Evolutionary conservation across 2,888 invertebrate species (phyloP).

Genomic region (Chymomyza amoena): DNA sequence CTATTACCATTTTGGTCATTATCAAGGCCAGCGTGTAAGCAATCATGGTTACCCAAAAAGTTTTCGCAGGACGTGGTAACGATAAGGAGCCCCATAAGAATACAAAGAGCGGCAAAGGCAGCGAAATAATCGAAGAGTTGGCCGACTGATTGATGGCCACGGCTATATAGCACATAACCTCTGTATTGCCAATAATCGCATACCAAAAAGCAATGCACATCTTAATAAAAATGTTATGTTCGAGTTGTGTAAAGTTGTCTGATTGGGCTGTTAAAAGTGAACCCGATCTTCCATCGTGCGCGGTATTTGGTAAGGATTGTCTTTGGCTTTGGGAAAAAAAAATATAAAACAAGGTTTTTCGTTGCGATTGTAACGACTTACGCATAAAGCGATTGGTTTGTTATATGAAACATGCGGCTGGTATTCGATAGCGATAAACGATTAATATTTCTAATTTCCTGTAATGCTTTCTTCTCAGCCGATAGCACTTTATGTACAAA

Average conservation of each 20-base stretch:
- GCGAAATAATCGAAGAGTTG: conserved; percentile 92
- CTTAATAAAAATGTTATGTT: conserved; percentile 67
- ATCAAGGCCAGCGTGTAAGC: conserved; percentile 98
- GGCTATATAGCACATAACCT: conserved; percentile 94
- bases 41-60: conserved; percentile 98
- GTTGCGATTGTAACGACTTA: conserved; percentile 28
- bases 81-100: conserved; percentile 98
- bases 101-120: conserved; percentile 95
- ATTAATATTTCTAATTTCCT: conserved; percentile 81
- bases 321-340: background rate
- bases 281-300: background rate
- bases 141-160: conserved; percentile 94
- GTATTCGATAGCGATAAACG: conserved; percentile 56
- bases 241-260: conserved; percentile 78
- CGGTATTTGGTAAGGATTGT: background rate
- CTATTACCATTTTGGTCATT: conserved; percentile 84
- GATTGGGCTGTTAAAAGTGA: background rate
- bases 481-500: conserved; percentile 92
- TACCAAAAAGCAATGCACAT: conserved; percentile 71
- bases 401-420: conserved; percentile 54
- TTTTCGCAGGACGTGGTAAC: conserved; percentile 96
- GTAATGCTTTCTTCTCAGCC: conserved; percentile 90
- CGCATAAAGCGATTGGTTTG: conserved; percentile 55
- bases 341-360: background rate
- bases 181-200: conserved; percentile 82